Percentiles rank a stretch among this genome's conserved stretches.
These are phyloP conservation scores for Caenorhabditis sp. DNA, from an alignment of 2,888 invertebrate genomes.

Conservation along the genomic window DNA sequence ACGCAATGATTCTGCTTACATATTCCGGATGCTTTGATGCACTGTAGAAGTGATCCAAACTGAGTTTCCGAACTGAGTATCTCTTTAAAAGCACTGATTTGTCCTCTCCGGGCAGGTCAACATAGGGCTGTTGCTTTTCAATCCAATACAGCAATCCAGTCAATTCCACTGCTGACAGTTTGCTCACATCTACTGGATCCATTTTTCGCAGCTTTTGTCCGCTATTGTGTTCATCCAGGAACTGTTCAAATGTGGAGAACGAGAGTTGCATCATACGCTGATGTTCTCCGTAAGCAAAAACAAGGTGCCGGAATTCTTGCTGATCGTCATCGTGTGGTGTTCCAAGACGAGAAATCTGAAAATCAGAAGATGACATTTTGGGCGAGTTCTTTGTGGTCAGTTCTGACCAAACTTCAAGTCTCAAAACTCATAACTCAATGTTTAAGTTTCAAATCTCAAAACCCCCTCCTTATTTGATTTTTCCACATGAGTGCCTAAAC, in stretches of 20 bases:
- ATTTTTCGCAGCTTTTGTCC: conserved; percentile 70
- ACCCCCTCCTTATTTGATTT: neutral
- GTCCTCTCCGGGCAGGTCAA: conserved; percentile 68
- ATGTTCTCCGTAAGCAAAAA: conserved; percentile 74
- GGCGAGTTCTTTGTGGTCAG: too few relatives aligned
- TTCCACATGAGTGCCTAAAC: conserved; percentile 1
- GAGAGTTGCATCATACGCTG: conserved; percentile 75
- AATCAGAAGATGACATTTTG: neutral
- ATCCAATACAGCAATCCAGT: conserved; percentile 80
- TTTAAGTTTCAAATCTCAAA: neutral
- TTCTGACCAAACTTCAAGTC: too few relatives aligned
- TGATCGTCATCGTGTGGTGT: conserved; percentile 60
- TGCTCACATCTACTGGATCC: conserved; percentile 76
- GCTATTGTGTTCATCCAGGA: conserved; percentile 66
- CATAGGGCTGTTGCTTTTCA: conserved; percentile 77
- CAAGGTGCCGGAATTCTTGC: conserved; percentile 63
- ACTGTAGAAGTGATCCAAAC: conserved; percentile 79
- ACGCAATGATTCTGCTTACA: conserved; percentile 30
- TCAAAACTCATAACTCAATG: neutral
- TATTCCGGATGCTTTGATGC: conserved; percentile 76
- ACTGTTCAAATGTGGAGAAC: conserved; percentile 73
- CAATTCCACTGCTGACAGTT: conserved; percentile 76
- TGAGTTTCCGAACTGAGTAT: conserved; percentile 78
- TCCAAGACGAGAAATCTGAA: conserved; percentile 44
- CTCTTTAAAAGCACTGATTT: conserved; percentile 71